Percentiles rank a stretch among this genome's conserved stretches.
Conservation (phyloP, 2,113 vertebrate species). For the Coturnix japonica region DNA sequence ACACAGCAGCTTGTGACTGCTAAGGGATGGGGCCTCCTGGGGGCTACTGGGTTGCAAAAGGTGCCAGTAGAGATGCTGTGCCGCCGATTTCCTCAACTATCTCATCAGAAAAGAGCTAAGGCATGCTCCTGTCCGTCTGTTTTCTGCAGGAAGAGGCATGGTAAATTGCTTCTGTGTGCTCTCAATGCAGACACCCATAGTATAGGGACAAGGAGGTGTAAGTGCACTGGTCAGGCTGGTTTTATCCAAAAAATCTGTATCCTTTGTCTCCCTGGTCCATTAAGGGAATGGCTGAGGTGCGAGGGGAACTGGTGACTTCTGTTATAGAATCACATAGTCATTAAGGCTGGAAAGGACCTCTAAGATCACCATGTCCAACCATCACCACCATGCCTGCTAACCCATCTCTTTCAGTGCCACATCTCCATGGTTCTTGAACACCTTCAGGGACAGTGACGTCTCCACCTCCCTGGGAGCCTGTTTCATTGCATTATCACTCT, state of each 20-base stretch:
- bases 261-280: neutral
- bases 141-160: neutral
- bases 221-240: neutral
- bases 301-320: neutral
- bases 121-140: neutral
- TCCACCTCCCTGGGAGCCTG: too few relatives aligned
- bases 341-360: too few relatives aligned
- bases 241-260: neutral
- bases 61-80: neutral
- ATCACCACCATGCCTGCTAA: too few relatives aligned
- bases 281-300: neutral
- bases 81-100: neutral
- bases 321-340: too few relatives aligned
- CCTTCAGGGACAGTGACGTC: too few relatives aligned
- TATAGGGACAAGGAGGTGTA: neutral
- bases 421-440: too few relatives aligned
- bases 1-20: neutral
- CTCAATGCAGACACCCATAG: accelerated
- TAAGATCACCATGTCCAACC: too few relatives aligned
- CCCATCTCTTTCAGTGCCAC: too few relatives aligned
- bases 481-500: too few relatives aligned
- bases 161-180: accelerated
- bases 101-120: neutral
- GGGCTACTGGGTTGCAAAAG: accelerated
- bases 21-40: accelerated